These are phyloP conservation scores for Columba guinea DNA, from an alignment of 2,797 vertebrate genomes.

Conservation along the genomic window DNA sequence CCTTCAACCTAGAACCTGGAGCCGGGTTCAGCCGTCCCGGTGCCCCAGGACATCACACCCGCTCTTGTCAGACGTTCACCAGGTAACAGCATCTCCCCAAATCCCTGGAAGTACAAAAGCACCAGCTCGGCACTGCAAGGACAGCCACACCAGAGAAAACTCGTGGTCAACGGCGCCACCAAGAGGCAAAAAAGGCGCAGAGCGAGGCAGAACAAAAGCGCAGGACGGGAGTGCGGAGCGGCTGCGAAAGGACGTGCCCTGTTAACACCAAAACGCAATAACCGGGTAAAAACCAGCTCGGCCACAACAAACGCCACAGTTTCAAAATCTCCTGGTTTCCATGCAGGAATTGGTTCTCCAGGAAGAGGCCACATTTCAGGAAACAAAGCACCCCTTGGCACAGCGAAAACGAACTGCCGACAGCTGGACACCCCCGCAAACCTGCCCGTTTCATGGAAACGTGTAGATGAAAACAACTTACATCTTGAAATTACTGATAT, in stretches of 20 bases:
- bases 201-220: constrained; percentile 24
- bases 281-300: not conserved
- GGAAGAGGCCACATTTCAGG: not conserved
- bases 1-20: not conserved
- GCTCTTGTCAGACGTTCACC: not conserved
- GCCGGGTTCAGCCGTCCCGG: not conserved
- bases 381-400: not conserved
- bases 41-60: not conserved
- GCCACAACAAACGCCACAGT: not conserved
- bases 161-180: constrained; percentile 72
- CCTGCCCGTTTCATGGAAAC: not conserved
- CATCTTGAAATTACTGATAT: not conserved
- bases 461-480: not conserved
- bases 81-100: not conserved
- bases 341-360: not conserved
- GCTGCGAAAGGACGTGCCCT: not conserved
- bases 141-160: not conserved
- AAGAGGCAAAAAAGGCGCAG: constrained; percentile 36
- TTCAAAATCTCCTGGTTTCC: not conserved
- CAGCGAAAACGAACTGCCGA: not conserved
- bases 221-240: not conserved
- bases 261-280: not conserved
- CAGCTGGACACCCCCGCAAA: not conserved
- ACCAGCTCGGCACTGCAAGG: not conserved
- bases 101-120: not conserved